Evolutionary conservation across 2,888 invertebrate genomes (phyloP).

Genomic region (Synergus gifuensis): DNA sequence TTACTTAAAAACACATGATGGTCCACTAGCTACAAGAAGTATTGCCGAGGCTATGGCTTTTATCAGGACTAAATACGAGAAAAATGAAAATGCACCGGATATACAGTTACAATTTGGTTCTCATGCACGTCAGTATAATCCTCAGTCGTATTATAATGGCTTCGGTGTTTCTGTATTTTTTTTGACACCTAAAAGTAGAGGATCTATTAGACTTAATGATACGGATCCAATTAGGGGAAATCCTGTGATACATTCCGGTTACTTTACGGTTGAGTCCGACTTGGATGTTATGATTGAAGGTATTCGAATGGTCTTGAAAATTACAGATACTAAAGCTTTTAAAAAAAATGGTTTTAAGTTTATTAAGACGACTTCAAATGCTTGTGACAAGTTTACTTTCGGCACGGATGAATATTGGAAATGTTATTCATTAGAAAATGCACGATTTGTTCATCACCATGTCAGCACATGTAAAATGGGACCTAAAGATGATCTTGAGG

Average conservation of each 20-base stretch:
- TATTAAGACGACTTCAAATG: constrained; percentile 87
- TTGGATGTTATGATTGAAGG: constrained; percentile 87
- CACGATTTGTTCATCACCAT: constrained; percentile 88
- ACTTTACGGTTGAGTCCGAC: constrained; percentile 90
- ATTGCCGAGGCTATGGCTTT: constrained; percentile 82
- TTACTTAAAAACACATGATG: constrained; percentile 79
- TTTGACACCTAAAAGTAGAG: constrained; percentile 55
- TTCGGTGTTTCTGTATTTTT: constrained; percentile 45
- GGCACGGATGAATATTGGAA: constrained; percentile 92
- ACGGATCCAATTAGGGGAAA: constrained; percentile 54
- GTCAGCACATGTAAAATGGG: constrained; percentile 92
- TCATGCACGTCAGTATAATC: neutral
- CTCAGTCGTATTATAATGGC: constrained; percentile 53
- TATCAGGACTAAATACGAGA: constrained; percentile 81
- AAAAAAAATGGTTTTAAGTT: constrained; percentile 87
- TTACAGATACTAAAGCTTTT: constrained; percentile 87
- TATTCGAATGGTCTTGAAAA: constrained; percentile 86
- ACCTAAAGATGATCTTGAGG: constrained; percentile 81
- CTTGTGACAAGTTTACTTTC: constrained; percentile 84
- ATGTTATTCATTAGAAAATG: constrained; percentile 86
- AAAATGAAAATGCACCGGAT: constrained; percentile 79
- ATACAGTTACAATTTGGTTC: constrained; percentile 84
- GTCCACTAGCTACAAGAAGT: constrained; percentile 78
- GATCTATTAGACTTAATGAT: constrained; percentile 51
- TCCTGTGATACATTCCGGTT: constrained; percentile 84